Evolutionary conservation across 2,113 vertebrate genomes (phyloP).

Genomic region (Oncorhynchus tshawytscha): DNA sequence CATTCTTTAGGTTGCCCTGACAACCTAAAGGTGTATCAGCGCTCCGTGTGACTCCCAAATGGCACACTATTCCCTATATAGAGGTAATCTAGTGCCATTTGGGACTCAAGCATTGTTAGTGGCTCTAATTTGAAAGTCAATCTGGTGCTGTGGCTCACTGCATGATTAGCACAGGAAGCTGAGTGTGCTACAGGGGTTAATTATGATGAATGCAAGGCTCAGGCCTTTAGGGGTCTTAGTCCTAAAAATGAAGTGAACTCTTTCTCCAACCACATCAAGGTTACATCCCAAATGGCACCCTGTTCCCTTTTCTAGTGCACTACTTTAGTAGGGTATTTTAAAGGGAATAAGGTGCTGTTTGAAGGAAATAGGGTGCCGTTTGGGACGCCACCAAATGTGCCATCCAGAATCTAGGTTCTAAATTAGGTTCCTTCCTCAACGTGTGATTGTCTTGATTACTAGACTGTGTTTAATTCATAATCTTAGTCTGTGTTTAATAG

Average conservation of each 20-base stretch:
- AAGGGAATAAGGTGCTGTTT: too few species aligned
- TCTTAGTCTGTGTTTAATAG: constrained; percentile 10
- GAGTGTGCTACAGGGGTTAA: constrained; percentile 31
- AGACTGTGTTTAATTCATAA: neutral
- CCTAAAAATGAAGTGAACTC: neutral
- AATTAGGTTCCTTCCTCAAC: neutral
- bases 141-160: constrained; percentile 8
- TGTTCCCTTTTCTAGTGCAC: too few species aligned
- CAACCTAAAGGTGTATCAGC: neutral
- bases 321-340: too few species aligned
- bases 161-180: constrained; percentile 43
- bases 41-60: too few species aligned
- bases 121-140: constrained; percentile 39
- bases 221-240: constrained; percentile 1
- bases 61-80: too few species aligned
- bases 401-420: neutral
- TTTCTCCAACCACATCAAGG: too few species aligned
- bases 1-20: constrained; percentile 23
- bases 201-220: constrained; percentile 30
- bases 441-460: neutral
- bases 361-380: too few species aligned
- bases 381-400: neutral
- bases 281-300: too few species aligned
- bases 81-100: too few species aligned
- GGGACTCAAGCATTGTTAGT: neutral